phyloP scores from a whole-genome alignment of 1,140 invertebrate genomes.

The Argopecten irradians region DNA sequence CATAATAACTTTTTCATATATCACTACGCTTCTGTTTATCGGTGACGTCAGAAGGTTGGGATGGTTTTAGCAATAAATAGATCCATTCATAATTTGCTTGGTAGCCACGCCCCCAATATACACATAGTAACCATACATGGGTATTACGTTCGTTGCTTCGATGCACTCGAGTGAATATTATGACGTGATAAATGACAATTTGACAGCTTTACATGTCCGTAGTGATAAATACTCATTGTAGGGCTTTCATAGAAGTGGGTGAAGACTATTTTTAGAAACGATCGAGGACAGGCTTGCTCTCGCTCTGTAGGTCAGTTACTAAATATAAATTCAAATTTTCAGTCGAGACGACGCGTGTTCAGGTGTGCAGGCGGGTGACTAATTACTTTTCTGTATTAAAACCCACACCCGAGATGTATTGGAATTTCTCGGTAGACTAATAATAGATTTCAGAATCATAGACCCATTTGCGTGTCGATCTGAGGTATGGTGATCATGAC shows the following conservation, averaged over 20 bases:
- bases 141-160: constrained; percentile 13
- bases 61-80: constrained; percentile 9
- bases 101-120: background rate
- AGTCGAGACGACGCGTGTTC: too few relatives aligned
- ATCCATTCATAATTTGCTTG: constrained; percentile 11
- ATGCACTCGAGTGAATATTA: background rate
- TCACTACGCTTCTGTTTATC: constrained; percentile 14
- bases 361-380: background rate
- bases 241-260: background rate
- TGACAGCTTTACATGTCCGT: background rate
- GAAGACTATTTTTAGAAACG: background rate
- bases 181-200: background rate
- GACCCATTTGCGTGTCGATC: too few relatives aligned
- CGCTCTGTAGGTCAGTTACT: background rate
- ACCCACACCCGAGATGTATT: background rate
- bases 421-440: background rate
- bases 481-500: too few relatives aligned
- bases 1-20: background rate
- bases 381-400: background rate
- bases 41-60: constrained; percentile 13
- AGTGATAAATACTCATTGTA: background rate
- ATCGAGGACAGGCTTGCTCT: background rate
- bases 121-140: constrained; percentile 14
- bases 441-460: background rate
- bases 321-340: too few relatives aligned